Evolutionary conservation across 2,113 vertebrate genomes (phyloP), one percentile per base, ranked within the genome.

Genomic region (Mustela lutreola): DNA sequence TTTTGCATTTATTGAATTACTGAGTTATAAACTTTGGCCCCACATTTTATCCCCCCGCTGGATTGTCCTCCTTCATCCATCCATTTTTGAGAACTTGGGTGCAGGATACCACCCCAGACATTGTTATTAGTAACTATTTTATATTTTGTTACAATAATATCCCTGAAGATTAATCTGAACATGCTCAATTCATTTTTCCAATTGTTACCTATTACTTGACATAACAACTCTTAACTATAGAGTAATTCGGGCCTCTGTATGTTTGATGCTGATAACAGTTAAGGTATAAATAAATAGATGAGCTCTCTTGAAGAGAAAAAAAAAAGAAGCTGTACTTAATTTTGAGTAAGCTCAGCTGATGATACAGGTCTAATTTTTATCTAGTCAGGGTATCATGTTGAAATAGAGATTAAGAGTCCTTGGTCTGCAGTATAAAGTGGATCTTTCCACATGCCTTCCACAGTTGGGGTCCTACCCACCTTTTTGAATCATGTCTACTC

Each of bases 21-120:
- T 97, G 48, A 92, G 91, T 76, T 60, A 65, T 85, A 28, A 94
- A 91, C 53, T 93, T 67, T 97, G 33, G 21, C 22, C 50, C 31
- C 65, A 11, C 3, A 82, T 85, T 89, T 81, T 62, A 53, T 84
- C 45, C 22, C 76, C 1, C 2, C 56, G 39, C 33, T 91, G 36
- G 45, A 63, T 94, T 89, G 91, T 91, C 45, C n/a, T 91, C 88
- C 18, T 73, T 91, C n/a, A 94, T 73, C 14, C n/a, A 76, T 33
- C 3, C 18, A 45, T 83, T 97, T 89, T 93, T 42, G 39, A 84
- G 82, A 91, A 89, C 28, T 63, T 95, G 11, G 4, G 3, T 82
- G 5, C 11, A 31, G 70, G 36, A n/a, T 39, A 70, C 21, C 82
- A 94, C 0, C 0, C 19, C 4, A 86, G 78, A 62, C 21, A n/a